Evolutionary conservation across 2,888 invertebrate species (phyloP).

Genomic region (Limulus polyphemus): DNA sequence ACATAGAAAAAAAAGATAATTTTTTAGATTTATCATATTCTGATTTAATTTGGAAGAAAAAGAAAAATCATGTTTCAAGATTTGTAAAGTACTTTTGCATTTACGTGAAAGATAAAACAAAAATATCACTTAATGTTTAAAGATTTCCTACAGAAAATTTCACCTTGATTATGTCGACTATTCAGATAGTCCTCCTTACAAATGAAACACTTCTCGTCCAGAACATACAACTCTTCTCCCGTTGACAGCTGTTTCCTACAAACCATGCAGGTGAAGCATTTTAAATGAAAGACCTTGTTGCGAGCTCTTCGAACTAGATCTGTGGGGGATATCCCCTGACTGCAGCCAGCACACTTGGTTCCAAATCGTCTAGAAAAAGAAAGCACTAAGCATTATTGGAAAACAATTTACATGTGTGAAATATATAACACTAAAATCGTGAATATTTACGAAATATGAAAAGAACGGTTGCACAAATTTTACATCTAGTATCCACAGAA

Average conservation of each 20-base stretch:
- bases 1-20: too few relatives aligned
- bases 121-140: too few relatives aligned
- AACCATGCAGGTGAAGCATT: constrained; percentile 97
- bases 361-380: constrained; percentile 71
- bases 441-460: too few relatives aligned
- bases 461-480: too few relatives aligned
- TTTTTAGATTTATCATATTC: too few relatives aligned
- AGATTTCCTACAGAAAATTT: background rate
- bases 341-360: constrained; percentile 95
- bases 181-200: constrained; percentile 92
- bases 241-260: constrained; percentile 95
- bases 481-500: too few relatives aligned
- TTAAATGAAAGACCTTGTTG: constrained; percentile 97
- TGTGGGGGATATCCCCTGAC: constrained; percentile 88
- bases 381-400: constrained; percentile 1
- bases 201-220: constrained; percentile 97
- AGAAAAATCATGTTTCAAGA: too few relatives aligned
- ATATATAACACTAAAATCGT: too few relatives aligned
- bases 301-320: constrained; percentile 93
- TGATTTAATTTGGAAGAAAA: too few relatives aligned
- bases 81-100: too few relatives aligned
- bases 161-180: constrained; percentile 31
- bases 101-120: too few relatives aligned
- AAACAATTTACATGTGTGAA: too few relatives aligned
- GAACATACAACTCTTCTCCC: constrained; percentile 94